Percentiles rank a stretch among this genome's conserved stretches.
These are phyloP conservation scores for Agrotis exclamationis DNA, from an alignment of 2,888 invertebrate species.

Conservation along the genomic window DNA sequence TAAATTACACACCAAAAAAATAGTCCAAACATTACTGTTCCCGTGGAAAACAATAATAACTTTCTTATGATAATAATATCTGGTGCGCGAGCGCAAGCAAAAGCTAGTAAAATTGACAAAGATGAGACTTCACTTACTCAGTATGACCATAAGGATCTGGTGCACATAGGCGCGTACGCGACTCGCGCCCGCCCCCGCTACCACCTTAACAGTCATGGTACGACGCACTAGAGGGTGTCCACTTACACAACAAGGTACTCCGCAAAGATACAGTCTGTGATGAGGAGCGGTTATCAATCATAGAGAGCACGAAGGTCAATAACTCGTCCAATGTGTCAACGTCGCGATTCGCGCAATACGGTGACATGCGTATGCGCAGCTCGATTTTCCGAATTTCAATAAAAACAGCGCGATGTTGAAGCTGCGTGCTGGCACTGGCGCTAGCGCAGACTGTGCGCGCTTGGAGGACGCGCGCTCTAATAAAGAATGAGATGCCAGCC, in stretches of 20 bases:
- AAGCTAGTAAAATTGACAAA: background rate
- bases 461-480: conserved; percentile 12
- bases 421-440: background rate
- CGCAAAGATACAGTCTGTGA: background rate
- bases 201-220: conserved; percentile 34
- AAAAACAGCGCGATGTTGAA: background rate
- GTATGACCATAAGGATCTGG: conserved; percentile 42
- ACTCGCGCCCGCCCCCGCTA: background rate
- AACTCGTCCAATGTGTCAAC: background rate
- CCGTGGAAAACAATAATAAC: too few species aligned
- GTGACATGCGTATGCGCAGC: background rate
- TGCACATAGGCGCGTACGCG: conserved; percentile 27
- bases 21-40: too few species aligned
- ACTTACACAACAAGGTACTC: background rate
- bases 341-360: background rate
- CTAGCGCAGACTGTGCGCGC: conserved; percentile 16
- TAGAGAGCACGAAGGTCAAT: background rate
- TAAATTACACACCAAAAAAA: too few species aligned
- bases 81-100: too few species aligned
- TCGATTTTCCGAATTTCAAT: background rate
- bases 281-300: background rate
- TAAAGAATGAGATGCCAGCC: conserved; percentile 17
- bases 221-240: background rate
- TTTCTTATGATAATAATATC: too few species aligned
- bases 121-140: conserved; percentile 39